These are phyloP conservation scores for Botia kubotai DNA, from an alignment of 2,797 vertebrate species.

Conservation along the genomic window DNA sequence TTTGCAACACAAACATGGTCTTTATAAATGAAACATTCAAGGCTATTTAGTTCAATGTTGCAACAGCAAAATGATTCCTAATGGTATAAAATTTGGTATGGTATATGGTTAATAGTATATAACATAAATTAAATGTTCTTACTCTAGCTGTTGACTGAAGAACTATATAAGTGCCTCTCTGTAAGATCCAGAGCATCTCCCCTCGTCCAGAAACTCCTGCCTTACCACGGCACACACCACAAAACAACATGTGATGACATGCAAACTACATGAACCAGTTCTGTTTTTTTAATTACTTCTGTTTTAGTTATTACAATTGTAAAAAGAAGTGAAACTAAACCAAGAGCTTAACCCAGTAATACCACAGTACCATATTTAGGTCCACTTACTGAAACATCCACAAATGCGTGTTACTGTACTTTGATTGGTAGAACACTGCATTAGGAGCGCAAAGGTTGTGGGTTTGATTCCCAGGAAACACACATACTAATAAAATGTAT, in stretches of 20 bases:
- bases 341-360: background rate
- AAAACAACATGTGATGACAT: slow-evolving; percentile 11
- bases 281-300: background rate
- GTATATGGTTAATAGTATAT: background rate
- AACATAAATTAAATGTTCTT: slow-evolving; percentile 13
- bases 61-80: too few species aligned
- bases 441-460: too few species aligned
- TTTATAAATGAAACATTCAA: background rate
- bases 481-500: too few species aligned
- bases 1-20: background rate
- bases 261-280: background rate
- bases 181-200: slow-evolving; percentile 73
- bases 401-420: too few species aligned
- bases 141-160: slow-evolving; percentile 90
- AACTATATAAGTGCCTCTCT: slow-evolving; percentile 89
- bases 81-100: background rate
- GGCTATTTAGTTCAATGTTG: background rate
- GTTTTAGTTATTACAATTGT: background rate
- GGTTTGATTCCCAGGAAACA: too few species aligned
- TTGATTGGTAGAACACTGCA: too few species aligned
- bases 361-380: background rate
- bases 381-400: background rate
- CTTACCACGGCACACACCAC: slow-evolving; percentile 92
- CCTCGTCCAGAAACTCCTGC: slow-evolving; percentile 85
- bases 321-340: slow-evolving; percentile 22